A percentile compares a stretch with the other conserved stretches of the same genome.
phyloP scores from a whole-genome alignment of 2,113 vertebrate species.

The Guaruba guarouba region DNA sequence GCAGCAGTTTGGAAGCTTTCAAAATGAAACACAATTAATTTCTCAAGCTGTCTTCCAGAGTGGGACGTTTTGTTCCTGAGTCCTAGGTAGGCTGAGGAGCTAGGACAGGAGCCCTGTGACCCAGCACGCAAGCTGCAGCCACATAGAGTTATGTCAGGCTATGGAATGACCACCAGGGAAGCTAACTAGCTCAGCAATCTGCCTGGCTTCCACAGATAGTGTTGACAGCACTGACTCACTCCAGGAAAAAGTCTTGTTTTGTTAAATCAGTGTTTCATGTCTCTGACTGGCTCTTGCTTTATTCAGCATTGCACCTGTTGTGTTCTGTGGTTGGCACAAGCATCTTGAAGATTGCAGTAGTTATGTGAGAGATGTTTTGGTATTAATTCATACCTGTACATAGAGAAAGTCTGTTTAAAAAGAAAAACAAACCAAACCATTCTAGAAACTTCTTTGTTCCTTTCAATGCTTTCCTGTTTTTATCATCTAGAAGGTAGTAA shows the following conservation, averaged over 20 bases:
- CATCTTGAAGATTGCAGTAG: neutral
- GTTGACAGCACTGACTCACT: neutral
- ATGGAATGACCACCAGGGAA: fast-evolving
- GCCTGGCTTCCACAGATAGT: neutral
- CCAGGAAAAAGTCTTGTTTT: neutral
- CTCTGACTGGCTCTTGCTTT: neutral
- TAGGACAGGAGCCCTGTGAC: neutral
- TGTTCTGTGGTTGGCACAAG: neutral
- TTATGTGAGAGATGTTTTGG: neutral
- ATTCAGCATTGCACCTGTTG: neutral
- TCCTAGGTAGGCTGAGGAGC: neutral
- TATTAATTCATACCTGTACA: neutral
- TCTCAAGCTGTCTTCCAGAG: neutral
- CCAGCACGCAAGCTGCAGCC: fast-evolving
- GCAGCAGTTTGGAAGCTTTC: neutral
- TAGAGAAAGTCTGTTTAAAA: neutral
- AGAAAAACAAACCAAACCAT: neutral
- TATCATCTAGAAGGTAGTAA: neutral
- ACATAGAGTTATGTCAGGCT: fast-evolving
- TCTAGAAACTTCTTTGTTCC: neutral
- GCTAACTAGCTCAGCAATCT: neutral
- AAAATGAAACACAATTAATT: neutral
- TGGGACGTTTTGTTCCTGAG: neutral
- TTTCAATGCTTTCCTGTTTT: neutral
- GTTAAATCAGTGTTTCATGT: neutral